Conservation (phyloP, 2,797 vertebrate species). For the Pangasius krempfi region DNA sequence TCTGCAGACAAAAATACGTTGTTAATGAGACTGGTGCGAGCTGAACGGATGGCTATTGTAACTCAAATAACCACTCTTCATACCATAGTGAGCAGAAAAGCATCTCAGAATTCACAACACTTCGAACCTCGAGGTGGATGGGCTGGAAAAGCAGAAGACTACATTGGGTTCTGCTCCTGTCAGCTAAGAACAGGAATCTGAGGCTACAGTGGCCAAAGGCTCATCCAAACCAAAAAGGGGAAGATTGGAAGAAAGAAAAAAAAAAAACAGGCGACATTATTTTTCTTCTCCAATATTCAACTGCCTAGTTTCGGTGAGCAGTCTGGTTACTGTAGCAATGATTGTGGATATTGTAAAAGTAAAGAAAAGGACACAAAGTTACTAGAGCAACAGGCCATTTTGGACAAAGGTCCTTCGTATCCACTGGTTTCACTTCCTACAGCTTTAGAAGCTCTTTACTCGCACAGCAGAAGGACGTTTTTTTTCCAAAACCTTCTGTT, state of each 20-base stretch:
- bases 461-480: not conserved
- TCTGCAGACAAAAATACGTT: not conserved
- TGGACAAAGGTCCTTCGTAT: not conserved
- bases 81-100: not conserved
- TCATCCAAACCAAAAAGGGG: not conserved
- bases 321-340: not conserved
- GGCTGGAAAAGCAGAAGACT: not conserved
- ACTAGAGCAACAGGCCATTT: not conserved
- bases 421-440: not conserved
- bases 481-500: not conserved
- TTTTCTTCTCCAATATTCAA: not conserved
- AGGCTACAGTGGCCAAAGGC: not conserved
- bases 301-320: not conserved
- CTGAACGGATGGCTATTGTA: not conserved
- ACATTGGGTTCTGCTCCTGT: not conserved
- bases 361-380: not conserved
- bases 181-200: not conserved
- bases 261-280: not conserved
- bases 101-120: not conserved
- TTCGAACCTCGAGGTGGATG: not conserved
- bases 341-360: not conserved
- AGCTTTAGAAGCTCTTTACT: not conserved
- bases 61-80: not conserved
- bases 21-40: not conserved
- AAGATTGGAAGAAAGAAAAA: not conserved